Conservation (phyloP, 2,888 invertebrate species). For the Hartigia nigra region DNA sequence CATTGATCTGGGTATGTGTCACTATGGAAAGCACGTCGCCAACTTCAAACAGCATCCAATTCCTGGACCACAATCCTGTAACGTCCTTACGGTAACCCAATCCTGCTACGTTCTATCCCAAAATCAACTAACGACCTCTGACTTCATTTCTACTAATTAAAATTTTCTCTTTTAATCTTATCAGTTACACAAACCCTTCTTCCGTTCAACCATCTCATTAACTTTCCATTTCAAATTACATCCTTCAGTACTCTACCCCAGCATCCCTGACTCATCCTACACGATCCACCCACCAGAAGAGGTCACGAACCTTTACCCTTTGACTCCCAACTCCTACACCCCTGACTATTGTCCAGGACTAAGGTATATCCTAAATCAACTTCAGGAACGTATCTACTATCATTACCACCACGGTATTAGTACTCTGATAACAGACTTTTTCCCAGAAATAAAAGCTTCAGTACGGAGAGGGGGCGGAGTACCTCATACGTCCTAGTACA, state of each 20-base stretch:
- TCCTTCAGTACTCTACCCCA: neutral
- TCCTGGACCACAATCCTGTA: neutral
- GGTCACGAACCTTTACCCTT: neutral
- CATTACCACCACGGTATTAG: neutral
- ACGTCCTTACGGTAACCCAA: neutral
- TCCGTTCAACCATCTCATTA: too few relatives aligned
- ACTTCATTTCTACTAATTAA: neutral
- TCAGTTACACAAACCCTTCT: neutral
- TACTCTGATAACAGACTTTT: neutral
- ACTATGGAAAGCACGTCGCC: neutral
- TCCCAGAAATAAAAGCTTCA: slow-evolving; percentile 23
- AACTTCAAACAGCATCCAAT: neutral
- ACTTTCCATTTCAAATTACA: too few relatives aligned
- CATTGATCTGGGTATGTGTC: neutral
- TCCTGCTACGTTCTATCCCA: neutral
- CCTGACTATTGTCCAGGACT: neutral
- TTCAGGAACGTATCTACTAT: neutral
- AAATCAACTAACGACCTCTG: neutral
- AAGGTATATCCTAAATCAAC: neutral
- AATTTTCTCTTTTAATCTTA: neutral
- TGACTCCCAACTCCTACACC: neutral
- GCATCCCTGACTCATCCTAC: neutral
- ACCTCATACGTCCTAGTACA: slow-evolving; percentile 28
- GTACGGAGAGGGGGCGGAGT: slow-evolving; percentile 13
- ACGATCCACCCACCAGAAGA: neutral